Conservation (phyloP, 2,113 vertebrate genomes). For the Macquaria ambigua region DNA sequence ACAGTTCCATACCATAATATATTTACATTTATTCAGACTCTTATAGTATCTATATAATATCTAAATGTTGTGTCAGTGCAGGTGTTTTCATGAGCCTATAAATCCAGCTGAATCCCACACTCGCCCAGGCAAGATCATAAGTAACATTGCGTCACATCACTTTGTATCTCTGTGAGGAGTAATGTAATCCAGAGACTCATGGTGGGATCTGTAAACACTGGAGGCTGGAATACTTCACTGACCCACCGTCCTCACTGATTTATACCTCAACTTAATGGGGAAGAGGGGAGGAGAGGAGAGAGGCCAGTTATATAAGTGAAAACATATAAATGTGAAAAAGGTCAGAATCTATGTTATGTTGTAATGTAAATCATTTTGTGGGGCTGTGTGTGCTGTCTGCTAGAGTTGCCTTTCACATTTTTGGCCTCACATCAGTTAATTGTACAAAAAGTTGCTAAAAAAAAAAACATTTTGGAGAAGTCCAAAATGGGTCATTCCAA, state of each 20-base stretch:
- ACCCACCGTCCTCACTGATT: conserved; percentile 54
- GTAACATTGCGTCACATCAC: conserved; percentile 8
- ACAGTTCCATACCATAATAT: neutral
- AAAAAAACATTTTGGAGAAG: too few relatives aligned
- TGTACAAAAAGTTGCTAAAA: neutral
- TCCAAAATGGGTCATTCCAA: neutral
- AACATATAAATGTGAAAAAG: conserved; percentile 2
- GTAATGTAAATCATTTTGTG: neutral
- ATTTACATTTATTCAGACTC: neutral
- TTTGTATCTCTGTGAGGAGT: conserved; percentile 15
- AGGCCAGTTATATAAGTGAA: neutral
- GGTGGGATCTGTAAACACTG: conserved; percentile 29
- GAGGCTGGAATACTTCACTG: neutral
- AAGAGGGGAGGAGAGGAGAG: neutral
- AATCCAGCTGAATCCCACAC: conserved; percentile 15
- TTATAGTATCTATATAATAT: neutral
- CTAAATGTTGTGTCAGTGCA: neutral
- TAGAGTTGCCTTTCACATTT: neutral
- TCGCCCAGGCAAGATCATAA: conserved; percentile 14
- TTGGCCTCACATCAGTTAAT: neutral
- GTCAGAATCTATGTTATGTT: neutral
- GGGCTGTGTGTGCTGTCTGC: neutral
- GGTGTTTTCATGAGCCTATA: conserved; percentile 23
- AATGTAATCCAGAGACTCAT: conserved; percentile 15
- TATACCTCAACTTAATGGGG: conserved; percentile 4